phyloP scores from a whole-genome alignment of 2,888 invertebrate genomes.

The Ischnus inquisitorius region DNA sequence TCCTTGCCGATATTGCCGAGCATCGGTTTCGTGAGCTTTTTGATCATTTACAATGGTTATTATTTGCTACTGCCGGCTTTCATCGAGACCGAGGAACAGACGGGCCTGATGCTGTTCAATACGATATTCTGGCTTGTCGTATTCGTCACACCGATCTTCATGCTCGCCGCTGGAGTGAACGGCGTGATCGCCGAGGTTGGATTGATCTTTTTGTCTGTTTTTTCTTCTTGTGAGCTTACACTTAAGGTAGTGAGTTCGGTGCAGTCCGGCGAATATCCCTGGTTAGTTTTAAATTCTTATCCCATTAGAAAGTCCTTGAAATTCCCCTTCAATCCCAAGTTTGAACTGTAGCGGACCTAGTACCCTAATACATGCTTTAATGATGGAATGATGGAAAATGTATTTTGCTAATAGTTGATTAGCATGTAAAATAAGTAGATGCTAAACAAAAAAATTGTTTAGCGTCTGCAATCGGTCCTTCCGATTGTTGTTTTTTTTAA shows the following conservation, averaged over 20 bases:
- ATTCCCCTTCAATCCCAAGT: too few species aligned
- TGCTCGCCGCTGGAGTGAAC: conserved; percentile 23
- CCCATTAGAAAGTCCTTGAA: too few species aligned
- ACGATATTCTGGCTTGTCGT: conserved; percentile 32
- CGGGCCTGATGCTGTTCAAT: neutral
- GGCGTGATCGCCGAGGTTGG: conserved; percentile 38
- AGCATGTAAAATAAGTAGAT: neutral
- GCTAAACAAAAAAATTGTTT: neutral
- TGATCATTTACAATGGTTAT: conserved; percentile 45
- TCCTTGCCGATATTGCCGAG: conserved; percentile 44
- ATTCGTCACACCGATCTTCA: conserved; percentile 30
- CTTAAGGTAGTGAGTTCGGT: too few species aligned
- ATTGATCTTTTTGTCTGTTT: neutral
- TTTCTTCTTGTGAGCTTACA: too few species aligned
- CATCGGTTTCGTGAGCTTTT: neutral
- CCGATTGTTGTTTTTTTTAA: neutral
- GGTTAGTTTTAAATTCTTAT: too few species aligned
- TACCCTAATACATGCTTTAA: too few species aligned
- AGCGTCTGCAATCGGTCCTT: neutral
- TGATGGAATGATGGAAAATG: too few species aligned
- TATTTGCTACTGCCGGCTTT: conserved; percentile 41
- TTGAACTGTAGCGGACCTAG: too few species aligned
- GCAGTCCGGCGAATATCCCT: too few species aligned
- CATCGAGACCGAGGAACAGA: neutral
- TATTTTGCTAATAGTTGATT: neutral